Base-by-base conservation (phyloP, 2,888 invertebrate genomes). In the Ormyrus thymus region DNA sequence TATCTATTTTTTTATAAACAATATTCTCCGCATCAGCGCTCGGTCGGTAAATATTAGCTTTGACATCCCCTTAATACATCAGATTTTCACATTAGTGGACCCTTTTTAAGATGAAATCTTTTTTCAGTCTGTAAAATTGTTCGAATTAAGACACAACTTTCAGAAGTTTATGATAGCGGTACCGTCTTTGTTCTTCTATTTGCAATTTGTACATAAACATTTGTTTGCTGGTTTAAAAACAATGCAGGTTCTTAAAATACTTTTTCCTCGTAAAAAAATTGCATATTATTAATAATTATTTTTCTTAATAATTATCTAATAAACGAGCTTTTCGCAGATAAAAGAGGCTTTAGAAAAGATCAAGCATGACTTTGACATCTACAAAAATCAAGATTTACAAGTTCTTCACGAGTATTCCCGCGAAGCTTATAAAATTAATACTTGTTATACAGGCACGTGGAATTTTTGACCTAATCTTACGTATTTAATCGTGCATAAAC, bases 341-440 rank as follows among this genome's bases (percentile, higher is more conserved):
- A 70, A 55, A 55, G 43, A 50, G 4, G 70, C 74, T 11, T 51
- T 80, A 11, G 77, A 80, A 11, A 76, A 64, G 46, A 74, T 80
- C 9, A 68, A 77, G 29, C 7, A 11, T 9, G 75, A 77, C 51
- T 80, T 78, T 53, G 10, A 55, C n/a, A 0, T 4, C 5, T n/a
- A 51, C 29, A 53, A 76, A 58, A 45, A 11, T 45, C 62, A 80
- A n/a, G 61, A 78, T 48, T 61, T 80, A 7, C 45, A 74, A 46
- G 46, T 78, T 66, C 65, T 80, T 15, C 45, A 68, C n/a, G 29
- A 53, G 6, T 78, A 75, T 53, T 74, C 74, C 1, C 15, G 7
- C 0, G 45, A n/a, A 45, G 74, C 80, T 15, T 8, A 71, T n/a
- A 66, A 71, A 61, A 58, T 80, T 8, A 78, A 78, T 45, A 61